Base-by-base conservation (phyloP, 2,888 invertebrate species). In the Epicampocera succincta region DNA sequence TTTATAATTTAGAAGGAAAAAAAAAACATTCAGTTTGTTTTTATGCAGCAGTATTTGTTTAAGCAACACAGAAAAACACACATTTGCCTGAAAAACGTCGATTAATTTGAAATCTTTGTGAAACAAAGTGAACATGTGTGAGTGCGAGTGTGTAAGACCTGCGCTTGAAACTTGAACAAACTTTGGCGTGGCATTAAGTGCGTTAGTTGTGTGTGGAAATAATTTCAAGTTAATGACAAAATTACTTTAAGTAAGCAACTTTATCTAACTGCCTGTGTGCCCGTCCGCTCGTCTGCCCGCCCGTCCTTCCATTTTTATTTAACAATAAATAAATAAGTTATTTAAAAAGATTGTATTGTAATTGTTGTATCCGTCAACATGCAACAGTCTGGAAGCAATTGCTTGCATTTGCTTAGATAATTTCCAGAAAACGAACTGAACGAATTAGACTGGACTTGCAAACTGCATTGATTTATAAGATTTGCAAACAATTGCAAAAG, bases 161-260 rank as follows among this genome's bases (percentile, higher is more conserved):
- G 58, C n/a, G 66, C 17, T 58, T 13, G 66, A 72, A 60, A 52
- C 66, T 60, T 79, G 44, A 68, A 38, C 63, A 71, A 60, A 65
- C 69, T 74, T 76, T 78, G 78, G 78, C 71, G 74, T 78, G 74
- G 78, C 74, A 75, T 58, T 78, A 78, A 82, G 66, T 82, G 82
- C 81, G 81, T 81, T 77, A 81, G 77, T 73, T 75, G 78, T 71
- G 81, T 82, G 80, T 82, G 78, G 77, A 88, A 89, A 88, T 88
- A 89, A 89, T 88, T 88, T 86, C 87, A 88, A 87, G 88, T 87
- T 88, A 89, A 88, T 88, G 89, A 88, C 86, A 87, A 87, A 86
- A 85, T 85, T 85, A 82, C 85, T 83, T 79, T 71, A 83, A 83
- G 82, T 75, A 71, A 69, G 44, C 73, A 74, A 68, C 42, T 50